Evolutionary conservation across 2,888 invertebrate species (phyloP), one percentile per base, ranked within the genome.

Genomic region (Lathronympha strigana): DNA sequence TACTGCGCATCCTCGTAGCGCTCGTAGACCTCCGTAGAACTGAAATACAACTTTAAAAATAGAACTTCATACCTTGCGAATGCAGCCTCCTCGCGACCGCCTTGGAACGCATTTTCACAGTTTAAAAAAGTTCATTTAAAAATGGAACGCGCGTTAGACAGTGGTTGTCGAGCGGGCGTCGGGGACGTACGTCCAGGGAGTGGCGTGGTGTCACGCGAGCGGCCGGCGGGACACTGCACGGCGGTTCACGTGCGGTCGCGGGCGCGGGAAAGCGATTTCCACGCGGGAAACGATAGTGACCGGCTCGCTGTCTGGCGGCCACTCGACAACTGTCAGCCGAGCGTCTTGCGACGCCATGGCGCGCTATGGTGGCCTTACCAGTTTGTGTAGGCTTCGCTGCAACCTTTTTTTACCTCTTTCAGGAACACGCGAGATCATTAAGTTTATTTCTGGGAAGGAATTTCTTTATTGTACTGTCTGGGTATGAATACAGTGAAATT

Each of bases 51-150:
- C 38, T 40, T 43, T 43, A 47, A 49, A 66, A 49, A 54, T 53
- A 50, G 31, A 53, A 36, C n/a, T 47, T 21, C 93, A 93, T 86
- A 95, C 95, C 95, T 93, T 94, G 94, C 84, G 94, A 93, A 81
- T 94, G 93, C 73, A 95, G 93, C 86, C 93, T 94, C 87, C 95
- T 93, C 76, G 95, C 95, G 75, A 95, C 94, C 79, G 95, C 94
- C 87, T 95, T 95, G 74, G 94, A 94, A 92, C 95, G 94, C 95
- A 95, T 95, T 82, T 78, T 86, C 86, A 74, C 83, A 58, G 45
- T 73, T 78, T 74, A 73, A 69, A 79, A 84, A 87, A 82, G 78
- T 83, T 80, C 68, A 70, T 83, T 81, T 73, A 71, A 78, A 80
- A 76, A 75, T 77, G 76, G 73, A 77, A 77, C 80, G 84, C 78